phyloP scores from a whole-genome alignment of 1,140 invertebrate species.

The Rhopalosiphum padi region DNA sequence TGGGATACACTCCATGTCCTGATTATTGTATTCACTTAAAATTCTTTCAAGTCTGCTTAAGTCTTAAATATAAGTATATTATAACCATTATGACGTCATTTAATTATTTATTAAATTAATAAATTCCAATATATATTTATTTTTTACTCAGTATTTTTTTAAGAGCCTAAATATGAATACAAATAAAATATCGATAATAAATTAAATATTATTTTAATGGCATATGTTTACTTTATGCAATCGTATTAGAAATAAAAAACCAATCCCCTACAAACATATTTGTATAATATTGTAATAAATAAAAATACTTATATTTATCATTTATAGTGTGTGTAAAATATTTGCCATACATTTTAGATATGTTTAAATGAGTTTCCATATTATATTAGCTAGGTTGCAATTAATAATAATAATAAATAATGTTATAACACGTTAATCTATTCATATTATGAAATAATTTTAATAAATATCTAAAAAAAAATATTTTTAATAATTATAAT shows the following conservation, averaged over 20 bases:
- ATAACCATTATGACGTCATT: background rate
- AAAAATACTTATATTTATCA: background rate
- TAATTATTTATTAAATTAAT: background rate
- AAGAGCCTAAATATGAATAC: background rate
- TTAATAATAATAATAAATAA: background rate
- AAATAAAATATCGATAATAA: background rate
- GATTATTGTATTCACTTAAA: background rate
- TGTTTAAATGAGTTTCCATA: background rate
- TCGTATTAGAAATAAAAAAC: background rate
- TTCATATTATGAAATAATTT: background rate
- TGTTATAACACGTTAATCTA: background rate
- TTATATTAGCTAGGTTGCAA: background rate
- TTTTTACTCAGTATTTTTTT: background rate
- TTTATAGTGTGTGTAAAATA: background rate
- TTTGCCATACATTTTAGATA: background rate
- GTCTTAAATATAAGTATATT: background rate
- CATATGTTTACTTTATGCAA: background rate
- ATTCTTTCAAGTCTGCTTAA: background rate
- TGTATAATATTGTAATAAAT: background rate
- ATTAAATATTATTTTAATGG: background rate
- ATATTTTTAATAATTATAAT: background rate
- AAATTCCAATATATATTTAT: background rate
- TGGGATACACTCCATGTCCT: background rate
- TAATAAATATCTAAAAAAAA: background rate
- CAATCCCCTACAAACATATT: background rate